Evolutionary conservation across 2,888 invertebrate genomes (phyloP), one percentile per base, ranked within the genome.

Genomic region (Tachystola acroxantha): DNA sequence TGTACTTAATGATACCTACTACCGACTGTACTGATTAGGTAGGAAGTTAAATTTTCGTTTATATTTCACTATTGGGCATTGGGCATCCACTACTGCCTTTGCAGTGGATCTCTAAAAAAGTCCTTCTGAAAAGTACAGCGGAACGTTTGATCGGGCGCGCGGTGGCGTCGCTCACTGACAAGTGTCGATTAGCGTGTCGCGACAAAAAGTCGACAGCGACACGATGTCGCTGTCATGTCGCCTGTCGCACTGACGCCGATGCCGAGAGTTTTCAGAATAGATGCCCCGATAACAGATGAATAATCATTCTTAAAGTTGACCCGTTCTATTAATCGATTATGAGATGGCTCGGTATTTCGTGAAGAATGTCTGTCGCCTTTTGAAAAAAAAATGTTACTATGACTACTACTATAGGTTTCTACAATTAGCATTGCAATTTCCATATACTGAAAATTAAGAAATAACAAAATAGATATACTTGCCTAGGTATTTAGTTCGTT

Each of bases 181-280:
- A 66, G 79, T 79, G 79, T 69, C 79, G 79, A 82, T 81, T 77
- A 80, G 70, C 41, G 43, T 46, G 48, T 35, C 35, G 47, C 48
- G 49, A 62, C 54, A 64, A 61, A 65, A 65, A 57, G 45, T 53
- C 44, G 65, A 68, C 67, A 64, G 51, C 43, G 55, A 69, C 66
- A 68, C 54, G 62, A 54, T 76, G 81, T 80, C 73, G 64, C 53
- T 69, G 81, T 78, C 79, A 66, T 75, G 74, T 76, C 54, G 61
- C 49, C 48, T 50, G 60, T 59, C 56, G 49, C 46, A 46, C 45
- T 46, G 46, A 40, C 55, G 54, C 53, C 54, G 50, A n/a, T 25
- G 24, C 7, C 7, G 32, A 29, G 56, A 46, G 59, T 61, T 60
- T 67, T 59, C 50, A 49, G 54, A 59, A 56, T 58, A 67, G 73